Percentiles rank a stretch among this genome's conserved stretches.
Evolutionary conservation across 2,113 vertebrate species (phyloP).

Genomic region (Damaliscus lunatus): DNA sequence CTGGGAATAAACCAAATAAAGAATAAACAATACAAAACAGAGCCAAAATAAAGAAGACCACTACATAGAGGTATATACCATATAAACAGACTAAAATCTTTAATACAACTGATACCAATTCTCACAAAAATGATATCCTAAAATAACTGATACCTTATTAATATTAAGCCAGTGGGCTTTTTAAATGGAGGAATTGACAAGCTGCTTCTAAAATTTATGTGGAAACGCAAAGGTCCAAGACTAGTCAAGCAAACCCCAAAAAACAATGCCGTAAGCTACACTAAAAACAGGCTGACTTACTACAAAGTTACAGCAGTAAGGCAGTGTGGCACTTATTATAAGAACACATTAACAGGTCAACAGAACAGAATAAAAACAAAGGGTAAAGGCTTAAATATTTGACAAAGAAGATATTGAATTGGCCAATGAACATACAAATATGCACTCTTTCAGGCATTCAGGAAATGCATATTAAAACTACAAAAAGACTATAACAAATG

Average conservation of each 20-base stretch:
- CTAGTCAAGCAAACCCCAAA: background rate
- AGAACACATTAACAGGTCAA: background rate
- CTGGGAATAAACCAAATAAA: slow-evolving; percentile 2
- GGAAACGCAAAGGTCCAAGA: background rate
- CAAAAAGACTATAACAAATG: background rate
- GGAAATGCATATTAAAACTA: slow-evolving; percentile 12
- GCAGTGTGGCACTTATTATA: background rate
- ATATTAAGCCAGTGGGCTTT: background rate
- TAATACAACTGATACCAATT: background rate
- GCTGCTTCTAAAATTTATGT: background rate
- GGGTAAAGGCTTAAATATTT: background rate
- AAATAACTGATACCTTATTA: background rate
- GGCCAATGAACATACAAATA: background rate
- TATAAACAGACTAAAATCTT: background rate
- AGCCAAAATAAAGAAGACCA: background rate
- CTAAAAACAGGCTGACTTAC: background rate
- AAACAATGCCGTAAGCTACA: background rate
- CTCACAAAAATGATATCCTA: slow-evolving; percentile 7
- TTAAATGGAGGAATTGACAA: background rate
- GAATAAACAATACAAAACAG: background rate
- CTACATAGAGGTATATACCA: background rate
- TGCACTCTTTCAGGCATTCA: background rate
- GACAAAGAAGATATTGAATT: background rate
- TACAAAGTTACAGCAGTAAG: background rate
- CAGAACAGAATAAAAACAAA: background rate